Evolutionary conservation across 2,113 vertebrate genomes (phyloP), one percentile per base, ranked within the genome.

Genomic region (Callipepla californica): DNA sequence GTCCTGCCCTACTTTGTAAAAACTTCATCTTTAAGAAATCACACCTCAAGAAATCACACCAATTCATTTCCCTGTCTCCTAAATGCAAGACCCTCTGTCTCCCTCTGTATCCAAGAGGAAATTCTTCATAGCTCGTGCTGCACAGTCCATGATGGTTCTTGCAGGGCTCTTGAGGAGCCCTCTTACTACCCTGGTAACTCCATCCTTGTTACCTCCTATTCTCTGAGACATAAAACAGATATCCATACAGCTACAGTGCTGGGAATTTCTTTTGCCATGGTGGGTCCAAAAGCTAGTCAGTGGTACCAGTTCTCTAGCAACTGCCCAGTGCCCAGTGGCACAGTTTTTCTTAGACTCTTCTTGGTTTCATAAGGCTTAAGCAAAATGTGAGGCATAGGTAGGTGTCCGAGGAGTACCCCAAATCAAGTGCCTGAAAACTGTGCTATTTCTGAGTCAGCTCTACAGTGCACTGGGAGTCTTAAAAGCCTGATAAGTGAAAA

Each of bases 401-500:
- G 1, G 13, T 18, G 10, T 16, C 16, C n/a, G 72, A 50, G 32
- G 19, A 62, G 55, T 38, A 23, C 34, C 55, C 23, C 57, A 80
- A 62, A 79, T 4, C 20, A 36, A 62, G 26, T 40, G 45, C 45
- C 70, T 68, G 34, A 48, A 3, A 38, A 66, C 30, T 1, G 1
- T 80, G 75, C 57, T 93, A 20, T 28, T 93, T 96, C 87, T 70
- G 85, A 94, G 91, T 78, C 78, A 95, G 66, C 68, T 96, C 82
- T 94, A 79, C 57, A 61, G 10, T 80, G 8, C 53, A 83, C 82
- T 74, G 53, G 70, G 25, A 66, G 6, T 63, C 81, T 95, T 91
- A 83, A 90, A 95, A 94, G 70, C 14, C 90, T 87, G 61, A 58
- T n/a, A 55, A 61, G 8, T 42, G 67, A 53, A 66, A 85, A 96